Evolutionary conservation across 2,113 vertebrate genomes (phyloP).

Genomic region (Dasypus novemcinctus): DNA sequence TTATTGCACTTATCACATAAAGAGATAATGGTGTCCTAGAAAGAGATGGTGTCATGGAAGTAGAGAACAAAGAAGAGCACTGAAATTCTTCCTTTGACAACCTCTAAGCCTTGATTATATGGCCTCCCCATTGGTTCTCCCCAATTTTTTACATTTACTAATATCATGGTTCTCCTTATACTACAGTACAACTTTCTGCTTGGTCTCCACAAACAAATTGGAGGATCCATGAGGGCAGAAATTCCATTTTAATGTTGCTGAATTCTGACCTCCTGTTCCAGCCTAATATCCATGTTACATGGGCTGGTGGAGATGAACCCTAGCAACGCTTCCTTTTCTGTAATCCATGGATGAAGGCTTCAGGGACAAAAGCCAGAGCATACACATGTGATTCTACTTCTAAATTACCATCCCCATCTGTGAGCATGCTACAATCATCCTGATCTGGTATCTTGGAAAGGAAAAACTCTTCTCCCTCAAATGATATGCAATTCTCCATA

Average conservation of each 20-base stretch:
- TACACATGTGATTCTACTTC: background rate
- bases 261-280: background rate
- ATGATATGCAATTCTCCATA: background rate
- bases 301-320: background rate
- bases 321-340: background rate
- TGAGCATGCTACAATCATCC: background rate
- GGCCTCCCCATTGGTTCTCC: background rate
- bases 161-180: background rate
- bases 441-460: background rate
- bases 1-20: background rate
- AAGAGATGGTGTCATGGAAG: background rate
- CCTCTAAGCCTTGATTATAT: too few species aligned
- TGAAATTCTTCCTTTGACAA: too few species aligned
- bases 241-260: background rate
- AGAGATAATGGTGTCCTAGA: background rate
- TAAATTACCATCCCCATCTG: background rate
- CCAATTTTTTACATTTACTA: background rate
- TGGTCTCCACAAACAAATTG: background rate
- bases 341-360: background rate
- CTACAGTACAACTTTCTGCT: too few species aligned
- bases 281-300: too few species aligned
- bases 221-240: background rate
- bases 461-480: background rate
- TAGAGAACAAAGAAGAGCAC: background rate
- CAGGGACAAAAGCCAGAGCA: background rate